Base-by-base conservation (phyloP, 1,140 invertebrate species). In the Gryon sp. region DNA sequence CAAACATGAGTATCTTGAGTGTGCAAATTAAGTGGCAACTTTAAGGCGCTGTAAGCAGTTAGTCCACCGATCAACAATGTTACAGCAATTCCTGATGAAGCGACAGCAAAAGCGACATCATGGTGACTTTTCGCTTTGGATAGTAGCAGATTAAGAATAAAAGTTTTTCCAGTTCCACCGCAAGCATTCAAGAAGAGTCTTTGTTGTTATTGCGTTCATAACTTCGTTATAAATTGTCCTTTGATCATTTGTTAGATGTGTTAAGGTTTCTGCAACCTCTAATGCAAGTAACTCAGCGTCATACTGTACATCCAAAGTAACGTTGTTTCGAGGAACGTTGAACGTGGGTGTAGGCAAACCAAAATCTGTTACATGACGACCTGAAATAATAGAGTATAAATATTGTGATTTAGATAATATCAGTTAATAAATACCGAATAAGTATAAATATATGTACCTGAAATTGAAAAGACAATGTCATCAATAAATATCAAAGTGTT, bases 51-150 rank as follows among this genome's bases (percentile, higher is more conserved):
- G 81, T 90, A 86, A 16, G 80, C 80, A 14, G 84, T 90, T 70
- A 78, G 53, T n/a, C 84, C 86, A 38, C 81, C 80, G 9, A 75
- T 40, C 16, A 89, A 24, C 1, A 88, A 53, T 9, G 82, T 86
- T 28, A 84, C 82, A 9, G 87, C 86, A 22, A 90, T 87, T 16
- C 87, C 88, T 18, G 84, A 84, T 20, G 80, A 86, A 22, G 87
- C 84, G 0, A 84, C 50, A n/a, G 82, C 80, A 5, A 86, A 16
- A 20, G 81, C 79, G 41, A 79, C 73, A 26, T 59, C 24, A 11
- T 73, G 43, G 30, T 66, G 0, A 11, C 20, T 40, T 63, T 72
- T 43, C 4, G 80, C 34, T 1, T 11, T 52, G 11, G 65, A 53
- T 9, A 79, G 38, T 14, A 81, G 15, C 2, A 68, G 18, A 12